A percentile compares a stretch with the other conserved stretches of the same genome.
Evolutionary conservation across 2,113 vertebrate genomes (phyloP).

Genomic region (Galbula dea): DNA sequence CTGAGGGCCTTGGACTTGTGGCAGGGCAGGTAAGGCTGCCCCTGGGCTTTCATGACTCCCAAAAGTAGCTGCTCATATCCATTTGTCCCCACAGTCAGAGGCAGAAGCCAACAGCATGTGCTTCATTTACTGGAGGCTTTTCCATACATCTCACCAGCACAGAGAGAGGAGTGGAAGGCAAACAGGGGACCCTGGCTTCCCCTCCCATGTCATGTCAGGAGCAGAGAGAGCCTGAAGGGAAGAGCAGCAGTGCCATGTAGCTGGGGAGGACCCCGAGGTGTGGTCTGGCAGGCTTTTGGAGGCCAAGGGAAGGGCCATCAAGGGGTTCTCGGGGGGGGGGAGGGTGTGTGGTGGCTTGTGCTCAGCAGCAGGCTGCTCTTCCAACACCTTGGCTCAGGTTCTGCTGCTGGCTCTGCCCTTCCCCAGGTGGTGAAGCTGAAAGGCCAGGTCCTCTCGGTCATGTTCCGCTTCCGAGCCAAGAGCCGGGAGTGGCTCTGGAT

Average conservation of each 20-base stretch:
- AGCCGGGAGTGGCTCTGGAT: conserved; percentile 93
- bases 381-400: background rate
- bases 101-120: conserved; percentile 24
- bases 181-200: background rate
- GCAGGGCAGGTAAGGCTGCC: conserved; percentile 66
- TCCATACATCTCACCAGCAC: conserved; percentile 35
- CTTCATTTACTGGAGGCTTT: conserved; percentile 19
- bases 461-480: conserved; percentile 96
- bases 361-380: background rate
- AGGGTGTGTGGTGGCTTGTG: background rate
- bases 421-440: conserved; percentile 94
- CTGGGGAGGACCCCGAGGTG: background rate
- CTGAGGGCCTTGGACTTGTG: conserved; percentile 60
- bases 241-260: rapidly evolving
- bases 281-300: background rate
- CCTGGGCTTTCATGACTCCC: conserved; percentile 59
- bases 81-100: conserved; percentile 13
- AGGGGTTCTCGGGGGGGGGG: background rate
- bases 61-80: conserved; percentile 40
- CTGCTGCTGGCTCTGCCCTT: conserved; percentile 9
- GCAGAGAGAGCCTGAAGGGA: rapidly evolving
- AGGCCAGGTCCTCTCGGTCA: conserved; percentile 96
- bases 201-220: background rate
- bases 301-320: conserved; percentile 19
- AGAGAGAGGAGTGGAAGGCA: background rate